A percentile compares a stretch with the other conserved stretches of the same genome.
These are phyloP conservation scores for Nasua narica DNA, from an alignment of 2,797 vertebrate species.

Conservation along the genomic window DNA sequence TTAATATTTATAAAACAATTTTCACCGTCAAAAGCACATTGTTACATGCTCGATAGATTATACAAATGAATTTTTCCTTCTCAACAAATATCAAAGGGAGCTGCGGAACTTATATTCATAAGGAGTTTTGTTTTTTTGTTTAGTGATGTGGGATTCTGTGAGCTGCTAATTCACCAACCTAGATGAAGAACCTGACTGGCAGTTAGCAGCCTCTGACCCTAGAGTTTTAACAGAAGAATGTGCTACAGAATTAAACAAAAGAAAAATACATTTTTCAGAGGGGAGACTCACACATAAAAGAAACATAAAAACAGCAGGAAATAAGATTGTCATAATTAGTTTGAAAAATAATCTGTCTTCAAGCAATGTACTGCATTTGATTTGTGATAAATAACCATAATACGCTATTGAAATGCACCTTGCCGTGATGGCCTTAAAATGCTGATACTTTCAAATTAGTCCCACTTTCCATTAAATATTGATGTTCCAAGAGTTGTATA, in stretches of 20 bases:
- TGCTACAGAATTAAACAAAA: slow-evolving; percentile 74
- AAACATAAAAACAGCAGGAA: slow-evolving; percentile 73
- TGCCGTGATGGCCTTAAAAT: slow-evolving; percentile 51
- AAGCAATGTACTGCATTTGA: slow-evolving; percentile 60
- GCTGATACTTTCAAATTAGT: slow-evolving; percentile 55
- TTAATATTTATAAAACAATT: slow-evolving; percentile 85
- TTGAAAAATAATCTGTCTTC: slow-evolving; percentile 73
- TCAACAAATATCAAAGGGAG: slow-evolving; percentile 78
- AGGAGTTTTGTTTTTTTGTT: slow-evolving; percentile 68
- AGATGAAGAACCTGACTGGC: slow-evolving; percentile 43
- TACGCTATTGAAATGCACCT: slow-evolving; percentile 51
- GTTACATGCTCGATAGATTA: slow-evolving; percentile 80
- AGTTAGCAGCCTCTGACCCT: slow-evolving; percentile 67
- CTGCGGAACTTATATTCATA: slow-evolving; percentile 58
- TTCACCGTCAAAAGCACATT: slow-evolving; percentile 80
- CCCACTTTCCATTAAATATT: slow-evolving; percentile 50
- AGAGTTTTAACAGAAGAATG: slow-evolving; percentile 59
- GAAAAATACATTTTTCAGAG: slow-evolving; percentile 69
- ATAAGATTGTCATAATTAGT: slow-evolving; percentile 73
- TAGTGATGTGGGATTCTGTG: slow-evolving; percentile 52
- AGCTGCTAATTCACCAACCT: slow-evolving; percentile 74
- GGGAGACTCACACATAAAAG: slow-evolving; percentile 57
- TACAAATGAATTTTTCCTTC: slow-evolving; percentile 80
- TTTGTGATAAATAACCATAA: slow-evolving; percentile 74
- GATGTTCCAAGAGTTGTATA: slow-evolving; percentile 35